A percentile compares a stretch with the other conserved stretches of the same genome.
These are phyloP conservation scores for Cossypha niveicapilla DNA, from an alignment of 2,797 vertebrate genomes.

Conservation along the genomic window DNA sequence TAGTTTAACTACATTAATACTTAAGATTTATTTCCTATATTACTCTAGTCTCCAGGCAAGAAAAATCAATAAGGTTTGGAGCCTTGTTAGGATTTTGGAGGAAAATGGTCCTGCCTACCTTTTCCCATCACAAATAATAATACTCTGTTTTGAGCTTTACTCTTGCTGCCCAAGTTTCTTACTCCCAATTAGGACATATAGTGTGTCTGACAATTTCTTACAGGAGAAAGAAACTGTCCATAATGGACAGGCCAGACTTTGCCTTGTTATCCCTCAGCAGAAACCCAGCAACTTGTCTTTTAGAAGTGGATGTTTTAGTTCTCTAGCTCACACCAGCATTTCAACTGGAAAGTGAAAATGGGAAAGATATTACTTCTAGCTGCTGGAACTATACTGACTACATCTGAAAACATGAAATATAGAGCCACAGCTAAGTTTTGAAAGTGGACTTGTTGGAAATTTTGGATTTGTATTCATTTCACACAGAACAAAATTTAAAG, in stretches of 20 bases:
- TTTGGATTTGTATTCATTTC: background rate
- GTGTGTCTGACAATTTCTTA: background rate
- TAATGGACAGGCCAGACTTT: background rate
- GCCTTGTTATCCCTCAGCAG: background rate
- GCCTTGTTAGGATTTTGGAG: background rate
- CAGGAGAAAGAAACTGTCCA: background rate
- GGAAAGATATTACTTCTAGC: background rate
- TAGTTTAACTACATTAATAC: background rate
- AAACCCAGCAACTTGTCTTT: background rate
- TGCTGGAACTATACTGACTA: background rate
- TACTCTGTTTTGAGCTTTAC: background rate
- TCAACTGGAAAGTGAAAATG: background rate
- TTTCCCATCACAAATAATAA: background rate
- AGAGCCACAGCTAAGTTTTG: background rate
- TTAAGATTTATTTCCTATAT: background rate
- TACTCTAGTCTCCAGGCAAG: background rate
- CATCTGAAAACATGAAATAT: background rate
- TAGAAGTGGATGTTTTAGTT: background rate
- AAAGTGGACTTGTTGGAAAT: background rate
- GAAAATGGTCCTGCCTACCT: background rate
- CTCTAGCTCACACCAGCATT: rapidly evolving
- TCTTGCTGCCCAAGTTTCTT: background rate
- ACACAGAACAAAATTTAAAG: background rate
- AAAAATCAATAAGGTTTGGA: background rate
- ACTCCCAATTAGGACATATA: background rate